Conservation (phyloP, 1,140 invertebrate genomes). For the Trichonephila clavata region DNA sequence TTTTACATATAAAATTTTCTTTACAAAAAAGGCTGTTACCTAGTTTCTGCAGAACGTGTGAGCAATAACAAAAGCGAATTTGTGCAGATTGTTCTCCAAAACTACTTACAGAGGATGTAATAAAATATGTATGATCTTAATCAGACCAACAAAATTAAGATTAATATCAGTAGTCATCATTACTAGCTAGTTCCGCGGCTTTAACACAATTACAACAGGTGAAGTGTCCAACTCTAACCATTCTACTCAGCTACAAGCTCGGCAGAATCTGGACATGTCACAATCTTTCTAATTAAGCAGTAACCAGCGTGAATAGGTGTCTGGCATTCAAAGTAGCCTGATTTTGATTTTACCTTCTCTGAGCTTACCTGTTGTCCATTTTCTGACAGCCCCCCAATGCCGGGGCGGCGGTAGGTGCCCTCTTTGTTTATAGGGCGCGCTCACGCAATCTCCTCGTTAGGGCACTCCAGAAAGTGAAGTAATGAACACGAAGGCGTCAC, state of each 20-base stretch:
- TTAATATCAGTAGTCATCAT: no score
- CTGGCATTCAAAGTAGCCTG: constrained; percentile 14
- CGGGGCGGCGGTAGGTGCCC: not conserved
- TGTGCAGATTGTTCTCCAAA: no score
- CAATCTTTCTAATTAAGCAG: not conserved
- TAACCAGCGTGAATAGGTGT: not conserved
- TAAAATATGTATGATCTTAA: no score
- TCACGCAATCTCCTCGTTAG: constrained; percentile 65
- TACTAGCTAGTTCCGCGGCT: not conserved
- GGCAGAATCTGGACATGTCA: not conserved
- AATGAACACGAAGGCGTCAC: constrained; percentile 62
- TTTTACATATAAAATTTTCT: no score
- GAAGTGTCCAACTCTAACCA: not conserved
- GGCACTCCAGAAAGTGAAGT: constrained; percentile 38
- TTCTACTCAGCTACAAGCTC: not conserved
- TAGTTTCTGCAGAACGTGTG: no score
- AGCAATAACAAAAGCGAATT: no score
- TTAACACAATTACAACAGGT: not conserved
- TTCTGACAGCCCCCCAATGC: constrained; percentile 60
- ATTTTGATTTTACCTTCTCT: not conserved
- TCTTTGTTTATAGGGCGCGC: constrained; percentile 58
- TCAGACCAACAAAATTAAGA: no score
- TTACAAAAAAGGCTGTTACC: no score
- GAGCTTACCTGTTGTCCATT: constrained; percentile 69
- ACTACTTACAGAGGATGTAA: no score